Conservation (phyloP, 2,888 invertebrate species). For the Sinotaia quadrata region DNA sequence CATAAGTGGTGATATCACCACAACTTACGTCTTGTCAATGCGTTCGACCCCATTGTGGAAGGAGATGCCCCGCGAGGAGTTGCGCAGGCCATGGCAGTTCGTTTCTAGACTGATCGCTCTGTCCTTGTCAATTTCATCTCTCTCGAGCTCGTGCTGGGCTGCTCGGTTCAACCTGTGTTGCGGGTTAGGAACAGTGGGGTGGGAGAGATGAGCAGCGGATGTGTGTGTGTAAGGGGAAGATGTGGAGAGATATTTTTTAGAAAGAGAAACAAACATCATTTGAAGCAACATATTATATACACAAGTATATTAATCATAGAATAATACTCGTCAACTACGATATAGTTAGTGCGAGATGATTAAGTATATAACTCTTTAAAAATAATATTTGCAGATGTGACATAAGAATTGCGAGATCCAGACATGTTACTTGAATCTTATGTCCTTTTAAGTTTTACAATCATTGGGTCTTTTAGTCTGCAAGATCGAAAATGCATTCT, state of each 20-base stretch:
- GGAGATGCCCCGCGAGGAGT: slow-evolving; percentile 66
- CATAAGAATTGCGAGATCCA: no score
- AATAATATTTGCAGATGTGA: no score
- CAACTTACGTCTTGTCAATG: slow-evolving; percentile 67
- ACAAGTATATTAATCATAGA: not conserved
- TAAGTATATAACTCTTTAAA: no score
- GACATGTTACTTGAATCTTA: no score
- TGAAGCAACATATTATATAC: not conserved
- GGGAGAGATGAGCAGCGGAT: not conserved
- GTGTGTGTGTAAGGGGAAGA: not conserved
- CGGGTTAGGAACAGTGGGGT: not conserved
- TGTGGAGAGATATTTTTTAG: not conserved
- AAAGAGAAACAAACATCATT: not conserved
- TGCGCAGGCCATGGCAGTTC: slow-evolving; percentile 58
- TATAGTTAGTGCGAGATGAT: no score
- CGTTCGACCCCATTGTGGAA: slow-evolving; percentile 67
- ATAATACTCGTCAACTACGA: no score
- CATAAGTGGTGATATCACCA: not conserved
- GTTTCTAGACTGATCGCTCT: slow-evolving; percentile 76
- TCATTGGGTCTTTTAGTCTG: no score
- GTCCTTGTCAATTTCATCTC: slow-evolving; percentile 89
- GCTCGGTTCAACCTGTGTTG: slow-evolving; percentile 65
- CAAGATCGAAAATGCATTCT: no score
- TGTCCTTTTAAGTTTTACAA: no score
- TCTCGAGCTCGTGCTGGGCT: slow-evolving; percentile 83